A percentile compares a stretch with the other conserved stretches of the same genome.
Evolutionary conservation across 2,888 invertebrate species (phyloP).

Genomic region (Chalcosyrphus nemorum): DNA sequence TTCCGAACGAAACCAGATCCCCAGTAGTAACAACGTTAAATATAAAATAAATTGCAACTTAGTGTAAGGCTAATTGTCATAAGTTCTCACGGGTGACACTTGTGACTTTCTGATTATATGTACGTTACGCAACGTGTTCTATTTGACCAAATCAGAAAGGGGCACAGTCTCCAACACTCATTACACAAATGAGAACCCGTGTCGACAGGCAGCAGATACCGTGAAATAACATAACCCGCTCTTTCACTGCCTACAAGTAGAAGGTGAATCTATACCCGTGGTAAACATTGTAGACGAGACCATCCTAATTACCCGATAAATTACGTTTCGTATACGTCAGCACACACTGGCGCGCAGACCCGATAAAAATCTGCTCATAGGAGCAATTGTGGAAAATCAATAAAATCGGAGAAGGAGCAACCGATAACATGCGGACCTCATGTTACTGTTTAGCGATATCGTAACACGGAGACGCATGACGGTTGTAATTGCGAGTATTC

Average conservation of each 20-base stretch:
- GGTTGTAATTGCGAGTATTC: constrained; percentile 66
- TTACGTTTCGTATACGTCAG: constrained; percentile 73
- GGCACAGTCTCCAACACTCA: constrained; percentile 44
- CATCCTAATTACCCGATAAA: constrained; percentile 74
- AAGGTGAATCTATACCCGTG: constrained; percentile 68
- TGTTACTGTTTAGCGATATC: constrained; percentile 72
- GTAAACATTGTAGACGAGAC: constrained; percentile 69
- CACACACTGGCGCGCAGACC: constrained; percentile 45
- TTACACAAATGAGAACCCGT: constrained; percentile 57
- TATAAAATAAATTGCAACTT: constrained; percentile 28
- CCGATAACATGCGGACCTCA: constrained; percentile 72
- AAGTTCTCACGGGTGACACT: constrained; percentile 67
- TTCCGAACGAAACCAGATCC: constrained; percentile 45
- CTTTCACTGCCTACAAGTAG: constrained; percentile 23
- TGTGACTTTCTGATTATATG: constrained; percentile 57
- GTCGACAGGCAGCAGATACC: constrained; percentile 57
- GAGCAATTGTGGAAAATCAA: constrained; percentile 72
- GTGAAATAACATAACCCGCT: constrained; percentile 42
- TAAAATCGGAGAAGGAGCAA: constrained; percentile 73
- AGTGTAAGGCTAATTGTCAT: constrained; percentile 63
- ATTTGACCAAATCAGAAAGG: constrained; percentile 39
- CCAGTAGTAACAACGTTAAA: background rate
- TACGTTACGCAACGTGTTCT: constrained; percentile 56
- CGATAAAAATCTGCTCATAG: constrained; percentile 72
- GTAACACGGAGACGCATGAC: constrained; percentile 72